Evolutionary conservation across 2,888 invertebrate species (phyloP), one percentile per base, ranked within the genome.

Genomic region (Macaria liturata): DNA sequence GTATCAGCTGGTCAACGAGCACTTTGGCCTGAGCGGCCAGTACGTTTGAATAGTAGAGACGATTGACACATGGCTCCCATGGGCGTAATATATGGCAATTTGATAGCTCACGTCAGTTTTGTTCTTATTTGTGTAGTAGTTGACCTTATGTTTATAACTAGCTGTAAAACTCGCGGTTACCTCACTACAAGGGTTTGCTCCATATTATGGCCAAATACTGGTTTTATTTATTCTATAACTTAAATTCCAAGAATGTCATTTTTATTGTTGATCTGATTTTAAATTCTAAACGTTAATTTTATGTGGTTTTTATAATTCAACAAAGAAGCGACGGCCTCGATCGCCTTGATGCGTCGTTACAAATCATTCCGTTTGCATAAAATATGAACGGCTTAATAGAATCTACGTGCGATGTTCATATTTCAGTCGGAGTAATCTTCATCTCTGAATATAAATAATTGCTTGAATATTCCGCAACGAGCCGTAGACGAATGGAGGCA

Each of bases 111-210:
- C 42, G 32, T 31, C 44, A 37, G 31, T 37, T 45, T 37, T 30
- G n/a, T 51, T 51, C 31, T 43, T 51, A 37, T 45, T 37, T 51
- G 51, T 51, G 37, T 46, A 34, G 37, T 7, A 9, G 37, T n/a
- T 39, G 51, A 51, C 45, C 51, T 51, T 39, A 9, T 9, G 9
- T 9, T 31, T 30, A n/a, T 20, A 20, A 20, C 20, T 20, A 45
- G 34, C 8, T 20, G 44, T 50, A 34, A 56, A 52, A 46, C 40
- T 42, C n/a, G 34, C 7, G 44, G 7, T 57, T 57, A 51, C 44
- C 39, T 52, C 51, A 52, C 40, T 53, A 32, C 48, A 45, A 48
- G 45, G 49, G 42, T 52, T n/a, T 39, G 48, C 44, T 57, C 52
- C 39, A 57, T 49, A 49, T 54, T 46, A 42, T 49, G 9, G 31